Conservation (phyloP, 2,797 vertebrate genomes). For the Eurystomus glaucurus region DNA sequence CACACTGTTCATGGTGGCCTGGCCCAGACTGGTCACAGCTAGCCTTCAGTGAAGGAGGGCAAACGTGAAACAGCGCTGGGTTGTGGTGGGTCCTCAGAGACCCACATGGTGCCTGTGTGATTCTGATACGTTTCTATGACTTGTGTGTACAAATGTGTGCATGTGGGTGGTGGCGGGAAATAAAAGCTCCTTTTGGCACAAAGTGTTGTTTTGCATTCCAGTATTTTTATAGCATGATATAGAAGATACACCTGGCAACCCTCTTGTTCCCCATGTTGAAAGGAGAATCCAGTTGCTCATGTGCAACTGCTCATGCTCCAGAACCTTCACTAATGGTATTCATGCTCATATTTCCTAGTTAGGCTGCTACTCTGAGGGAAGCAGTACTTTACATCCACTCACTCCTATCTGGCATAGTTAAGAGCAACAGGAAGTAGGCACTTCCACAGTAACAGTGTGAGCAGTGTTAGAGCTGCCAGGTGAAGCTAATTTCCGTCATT, state of each 20-base stretch:
- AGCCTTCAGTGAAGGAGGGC: not conserved
- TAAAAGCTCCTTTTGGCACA: not conserved
- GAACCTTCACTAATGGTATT: not conserved
- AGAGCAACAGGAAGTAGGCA: not conserved
- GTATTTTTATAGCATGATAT: not conserved
- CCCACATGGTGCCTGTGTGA: fast-evolving
- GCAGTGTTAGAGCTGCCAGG: not conserved
- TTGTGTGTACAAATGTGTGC: not conserved
- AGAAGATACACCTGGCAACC: fast-evolving
- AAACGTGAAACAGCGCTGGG: fast-evolving
- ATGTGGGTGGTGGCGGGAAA: fast-evolving
- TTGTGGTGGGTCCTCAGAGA: not conserved
- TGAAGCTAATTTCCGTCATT: not conserved
- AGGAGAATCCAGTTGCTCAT: not conserved
- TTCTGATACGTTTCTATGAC: not conserved
- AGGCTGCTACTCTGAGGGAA: not conserved
- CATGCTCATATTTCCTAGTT: not conserved
- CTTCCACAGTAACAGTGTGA: not conserved
- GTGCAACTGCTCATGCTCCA: not conserved
- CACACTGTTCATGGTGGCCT: fast-evolving
- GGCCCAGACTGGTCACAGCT: fast-evolving
- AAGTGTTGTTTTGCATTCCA: not conserved
- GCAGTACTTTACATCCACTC: not conserved
- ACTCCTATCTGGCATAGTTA: fast-evolving
- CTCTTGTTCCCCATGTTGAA: not conserved